These are phyloP conservation scores for Pantherophis alleghaniensis DNA, from an alignment of 2,797 vertebrate species.

Conservation along the genomic window DNA sequence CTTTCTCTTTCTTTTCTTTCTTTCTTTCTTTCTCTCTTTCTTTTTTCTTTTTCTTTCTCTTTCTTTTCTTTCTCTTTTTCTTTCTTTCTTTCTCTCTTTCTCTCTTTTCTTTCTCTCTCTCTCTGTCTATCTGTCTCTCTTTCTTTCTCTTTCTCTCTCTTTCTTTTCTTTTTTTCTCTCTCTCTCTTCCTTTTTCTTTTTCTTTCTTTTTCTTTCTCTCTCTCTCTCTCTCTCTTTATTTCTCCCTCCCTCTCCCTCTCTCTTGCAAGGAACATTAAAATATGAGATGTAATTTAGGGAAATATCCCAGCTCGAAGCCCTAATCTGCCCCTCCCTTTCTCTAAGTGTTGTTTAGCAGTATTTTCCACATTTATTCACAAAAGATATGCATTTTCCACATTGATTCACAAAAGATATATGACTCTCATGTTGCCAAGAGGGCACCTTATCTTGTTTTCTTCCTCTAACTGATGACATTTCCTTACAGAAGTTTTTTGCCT, in stretches of 20 bases:
- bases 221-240: accelerated
- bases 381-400: neutral
- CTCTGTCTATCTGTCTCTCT: neutral
- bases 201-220: too few species aligned
- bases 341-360: neutral
- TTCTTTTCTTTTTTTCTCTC: too few species aligned
- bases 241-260: neutral
- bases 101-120: accelerated
- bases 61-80: too few species aligned
- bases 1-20: neutral
- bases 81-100: accelerated
- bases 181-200: too few species aligned
- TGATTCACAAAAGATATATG: neutral
- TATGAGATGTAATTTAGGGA: neutral
- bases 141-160: accelerated
- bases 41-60: neutral
- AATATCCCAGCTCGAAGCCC: neutral
- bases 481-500: neutral
- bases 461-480: neutral
- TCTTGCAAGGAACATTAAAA: neutral
- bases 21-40: too few species aligned
- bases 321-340: neutral
- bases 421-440: neutral
- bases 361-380: neutral
- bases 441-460: neutral